Evolutionary conservation across 1,140 invertebrate species (phyloP).

Genomic region (Drosophila littoralis): DNA sequence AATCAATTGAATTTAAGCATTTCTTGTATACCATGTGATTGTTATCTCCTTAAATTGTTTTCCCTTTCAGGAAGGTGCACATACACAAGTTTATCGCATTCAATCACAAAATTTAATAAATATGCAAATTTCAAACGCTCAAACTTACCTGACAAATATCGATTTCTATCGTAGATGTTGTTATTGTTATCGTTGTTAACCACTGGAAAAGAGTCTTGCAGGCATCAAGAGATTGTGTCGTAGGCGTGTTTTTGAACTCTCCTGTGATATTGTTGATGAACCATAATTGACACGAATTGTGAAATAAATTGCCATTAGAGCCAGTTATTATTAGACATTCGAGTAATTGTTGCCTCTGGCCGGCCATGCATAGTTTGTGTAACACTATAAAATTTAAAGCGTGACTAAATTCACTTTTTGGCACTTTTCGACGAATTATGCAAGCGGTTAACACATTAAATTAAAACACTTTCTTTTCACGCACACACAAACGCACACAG

Average conservation of each 20-base stretch:
- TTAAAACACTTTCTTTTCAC: slow-evolving; percentile 79
- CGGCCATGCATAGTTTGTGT: slow-evolving; percentile 27
- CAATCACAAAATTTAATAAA: slow-evolving; percentile 81
- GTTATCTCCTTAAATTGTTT: slow-evolving; percentile 7
- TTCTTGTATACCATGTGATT: neutral
- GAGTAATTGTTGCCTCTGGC: slow-evolving; percentile 20
- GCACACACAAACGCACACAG: slow-evolving; percentile 29
- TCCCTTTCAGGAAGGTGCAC: slow-evolving; percentile 14
- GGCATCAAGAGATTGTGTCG: slow-evolving; percentile 10
- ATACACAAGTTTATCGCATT: slow-evolving; percentile 56
- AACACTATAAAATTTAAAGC: slow-evolving; percentile 24
- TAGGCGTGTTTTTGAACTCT: slow-evolving; percentile 28
- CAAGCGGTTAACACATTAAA: slow-evolving; percentile 71
- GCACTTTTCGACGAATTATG: slow-evolving; percentile 62
- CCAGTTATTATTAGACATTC: slow-evolving; percentile 28
- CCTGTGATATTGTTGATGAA: slow-evolving; percentile 38
- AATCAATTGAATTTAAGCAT: slow-evolving; percentile 11
- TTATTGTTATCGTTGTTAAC: slow-evolving; percentile 16
- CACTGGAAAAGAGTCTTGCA: slow-evolving; percentile 28
- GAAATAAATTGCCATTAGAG: slow-evolving; percentile 24
- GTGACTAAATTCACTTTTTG: slow-evolving; percentile 39
- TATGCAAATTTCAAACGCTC: slow-evolving; percentile 71
- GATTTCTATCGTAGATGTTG: slow-evolving; percentile 50
- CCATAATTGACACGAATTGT: slow-evolving; percentile 60
- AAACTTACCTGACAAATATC: slow-evolving; percentile 67